Evolutionary conservation across 2,888 invertebrate species (phyloP).

Genomic region (Thecocarcelia acutangulata): DNA sequence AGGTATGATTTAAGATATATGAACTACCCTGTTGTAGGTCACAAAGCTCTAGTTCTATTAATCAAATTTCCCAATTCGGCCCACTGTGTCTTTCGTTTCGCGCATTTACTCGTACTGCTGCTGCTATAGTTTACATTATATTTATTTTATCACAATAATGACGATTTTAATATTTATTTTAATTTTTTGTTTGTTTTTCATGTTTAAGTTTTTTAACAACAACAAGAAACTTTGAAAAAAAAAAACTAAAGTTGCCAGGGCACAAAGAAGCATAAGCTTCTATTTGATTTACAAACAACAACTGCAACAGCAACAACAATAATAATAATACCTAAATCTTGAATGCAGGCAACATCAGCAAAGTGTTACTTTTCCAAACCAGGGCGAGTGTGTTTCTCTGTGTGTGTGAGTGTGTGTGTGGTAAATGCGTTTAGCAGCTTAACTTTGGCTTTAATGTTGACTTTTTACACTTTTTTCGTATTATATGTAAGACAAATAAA

Average conservation of each 20-base stretch:
- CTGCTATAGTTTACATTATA: background rate
- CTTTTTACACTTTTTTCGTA: constrained; percentile 57
- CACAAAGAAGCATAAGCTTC: constrained; percentile 62
- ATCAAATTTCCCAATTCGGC: background rate
- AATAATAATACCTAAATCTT: constrained; percentile 1
- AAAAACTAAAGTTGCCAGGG: constrained; percentile 49
- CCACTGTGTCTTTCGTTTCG: constrained; percentile 15
- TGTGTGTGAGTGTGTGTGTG: constrained; percentile 58
- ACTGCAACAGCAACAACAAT: background rate
- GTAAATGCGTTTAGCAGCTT: constrained; percentile 59
- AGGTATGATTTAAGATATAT: too few species aligned
- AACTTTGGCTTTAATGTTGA: constrained; percentile 43
- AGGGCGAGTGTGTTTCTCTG: constrained; percentile 29
- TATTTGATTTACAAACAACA: constrained; percentile 52
- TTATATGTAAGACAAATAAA: constrained; percentile 31
- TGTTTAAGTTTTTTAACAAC: constrained; percentile 32
- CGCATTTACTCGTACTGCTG: background rate
- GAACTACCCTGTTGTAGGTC: too few species aligned
- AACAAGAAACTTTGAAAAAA: constrained; percentile 7
- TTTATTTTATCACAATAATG: constrained; percentile 26
- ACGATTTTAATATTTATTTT: constrained; percentile 54
- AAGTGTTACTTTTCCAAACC: background rate
- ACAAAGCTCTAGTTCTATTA: too few species aligned
- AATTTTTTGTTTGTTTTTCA: constrained; percentile 23
- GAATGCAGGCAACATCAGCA: background rate